Base-by-base conservation (phyloP, 2,113 vertebrate genomes). In the Meleagris gallopavo region DNA sequence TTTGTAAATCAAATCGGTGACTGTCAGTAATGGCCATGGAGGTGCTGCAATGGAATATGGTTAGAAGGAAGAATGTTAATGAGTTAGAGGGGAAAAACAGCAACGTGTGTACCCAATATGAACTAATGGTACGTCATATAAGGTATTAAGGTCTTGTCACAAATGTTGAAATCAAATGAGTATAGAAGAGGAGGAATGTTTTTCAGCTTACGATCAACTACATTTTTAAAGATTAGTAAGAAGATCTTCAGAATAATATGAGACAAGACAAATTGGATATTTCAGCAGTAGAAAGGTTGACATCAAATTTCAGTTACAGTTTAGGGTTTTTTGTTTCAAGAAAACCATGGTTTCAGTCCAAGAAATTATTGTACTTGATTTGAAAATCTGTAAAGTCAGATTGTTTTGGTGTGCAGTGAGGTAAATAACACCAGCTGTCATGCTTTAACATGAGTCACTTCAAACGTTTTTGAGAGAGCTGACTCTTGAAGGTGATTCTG, bases 1-100 rank as follows among this genome's bases (percentile, higher is more conserved):
- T 92, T 94, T 90, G 83, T 86, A 91, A 95, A 95, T 89, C 95
- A 96, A 95, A 88, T 95, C 13, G 4, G 73, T 91, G 83, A 58
- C 73, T 93, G 89, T 93, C 89, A 83, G 73, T 88, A 83, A 66
- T 57, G 61, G 70, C 41, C 45, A 30, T 82, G 80, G 77, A 95
- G 80, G 73, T 94, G 64, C 70, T 95, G 93, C 83, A 90, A 80
- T 90, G 93, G 87, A 91, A 93, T 86, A 77, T 83, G 36, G 6
- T 82, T 54, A 69, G 60, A n/a, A 94, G 45, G 62, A 95, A 83
- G 77, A 95, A 94, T 96, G 89, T 85, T 77, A 95, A 93, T 88
- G 61, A 95, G 25, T 69, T 57, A 64, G 43, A 89, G 54, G 69
- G 87, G 88, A 78, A 91, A 69, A 91, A 86, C n/a, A 82, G 62